Conservation (phyloP, 2,888 invertebrate genomes). For the Lamellibrachia columna region DNA sequence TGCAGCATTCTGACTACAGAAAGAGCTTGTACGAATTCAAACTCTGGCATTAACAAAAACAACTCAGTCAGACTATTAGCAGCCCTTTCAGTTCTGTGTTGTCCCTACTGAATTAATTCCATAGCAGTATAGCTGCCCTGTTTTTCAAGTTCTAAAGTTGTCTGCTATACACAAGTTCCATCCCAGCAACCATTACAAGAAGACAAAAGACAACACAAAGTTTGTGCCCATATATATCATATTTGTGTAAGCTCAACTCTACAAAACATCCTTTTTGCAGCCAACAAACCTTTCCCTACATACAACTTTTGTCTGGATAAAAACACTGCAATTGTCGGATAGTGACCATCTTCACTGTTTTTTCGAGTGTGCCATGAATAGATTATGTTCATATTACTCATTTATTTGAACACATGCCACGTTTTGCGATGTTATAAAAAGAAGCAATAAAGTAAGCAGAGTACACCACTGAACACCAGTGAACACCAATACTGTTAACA, state of each 20-base stretch:
- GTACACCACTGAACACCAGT: neutral
- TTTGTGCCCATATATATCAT: constrained; percentile 9
- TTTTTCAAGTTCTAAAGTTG: neutral
- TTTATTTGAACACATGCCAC: neutral
- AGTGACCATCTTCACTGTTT: neutral
- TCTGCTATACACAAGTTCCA: neutral
- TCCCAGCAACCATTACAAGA: neutral
- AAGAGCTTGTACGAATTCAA: too few species aligned
- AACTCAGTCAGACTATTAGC: too few species aligned
- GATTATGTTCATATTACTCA: neutral
- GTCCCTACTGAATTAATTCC: too few species aligned
- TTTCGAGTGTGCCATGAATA: neutral
- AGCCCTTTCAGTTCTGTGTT: too few species aligned
- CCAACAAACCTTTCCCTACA: neutral
- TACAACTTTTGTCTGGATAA: neutral
- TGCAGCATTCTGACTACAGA: too few species aligned
- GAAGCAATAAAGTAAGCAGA: neutral
- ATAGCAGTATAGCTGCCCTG: too few species aligned
- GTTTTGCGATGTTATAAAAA: neutral
- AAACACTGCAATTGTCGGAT: neutral
- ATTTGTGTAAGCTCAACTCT: neutral
- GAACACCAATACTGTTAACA: neutral
- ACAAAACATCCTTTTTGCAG: neutral
- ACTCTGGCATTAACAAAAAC: too few species aligned
- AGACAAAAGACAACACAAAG: neutral